A percentile compares a stretch with the other conserved stretches of the same genome.
These are phyloP conservation scores for Microcebus murinus DNA, from an alignment of 2,113 vertebrate species.

Conservation along the genomic window DNA sequence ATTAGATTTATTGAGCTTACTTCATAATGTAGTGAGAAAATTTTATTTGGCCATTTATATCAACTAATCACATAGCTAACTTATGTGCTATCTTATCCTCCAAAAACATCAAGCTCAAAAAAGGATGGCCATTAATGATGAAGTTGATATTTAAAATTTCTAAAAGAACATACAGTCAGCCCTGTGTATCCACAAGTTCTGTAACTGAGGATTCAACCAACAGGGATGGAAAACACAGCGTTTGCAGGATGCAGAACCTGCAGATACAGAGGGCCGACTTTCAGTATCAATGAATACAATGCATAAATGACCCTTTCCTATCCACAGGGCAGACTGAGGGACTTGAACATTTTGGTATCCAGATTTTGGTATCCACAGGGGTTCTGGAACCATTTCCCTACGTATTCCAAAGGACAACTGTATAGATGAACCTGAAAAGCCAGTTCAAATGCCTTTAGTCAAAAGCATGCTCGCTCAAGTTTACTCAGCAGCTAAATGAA, in stretches of 20 bases:
- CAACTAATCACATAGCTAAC: neutral
- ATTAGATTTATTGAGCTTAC: neutral
- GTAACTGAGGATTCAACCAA: neutral
- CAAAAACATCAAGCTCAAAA: neutral
- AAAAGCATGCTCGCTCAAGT: neutral
- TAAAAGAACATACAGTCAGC: neutral
- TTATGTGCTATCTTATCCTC: neutral
- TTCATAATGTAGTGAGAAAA: neutral
- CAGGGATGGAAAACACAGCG: neutral
- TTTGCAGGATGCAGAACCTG: neutral
- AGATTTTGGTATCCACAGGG: neutral
- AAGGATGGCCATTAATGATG: neutral
- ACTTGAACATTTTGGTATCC: neutral
- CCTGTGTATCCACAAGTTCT: neutral
- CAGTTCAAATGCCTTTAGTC: slow-evolving; percentile 29
- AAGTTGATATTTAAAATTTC: neutral
- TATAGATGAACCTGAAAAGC: neutral
- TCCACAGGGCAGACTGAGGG: neutral
- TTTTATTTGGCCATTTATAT: neutral
- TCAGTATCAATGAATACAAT: neutral
- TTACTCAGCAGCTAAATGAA: neutral
- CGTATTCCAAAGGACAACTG: neutral
- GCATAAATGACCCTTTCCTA: neutral
- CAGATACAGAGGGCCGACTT: neutral
- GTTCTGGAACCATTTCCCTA: neutral